phyloP scores from a whole-genome alignment of 2,888 invertebrate species.

The Papilio gigon region DNA sequence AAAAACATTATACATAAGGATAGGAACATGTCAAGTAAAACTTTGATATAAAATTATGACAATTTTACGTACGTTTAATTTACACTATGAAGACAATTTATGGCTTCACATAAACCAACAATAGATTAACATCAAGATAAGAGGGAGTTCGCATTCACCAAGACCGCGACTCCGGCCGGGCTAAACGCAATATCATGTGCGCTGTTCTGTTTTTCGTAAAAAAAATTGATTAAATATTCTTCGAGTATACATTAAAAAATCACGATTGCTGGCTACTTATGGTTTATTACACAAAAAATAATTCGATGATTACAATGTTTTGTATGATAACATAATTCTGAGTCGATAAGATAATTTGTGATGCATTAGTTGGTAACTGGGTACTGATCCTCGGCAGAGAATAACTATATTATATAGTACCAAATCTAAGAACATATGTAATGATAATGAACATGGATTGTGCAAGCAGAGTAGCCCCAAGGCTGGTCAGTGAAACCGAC shows the following conservation, averaged over 20 bases:
- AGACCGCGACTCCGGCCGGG: neutral
- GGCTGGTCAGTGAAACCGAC: constrained; percentile 67
- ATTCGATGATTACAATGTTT: neutral
- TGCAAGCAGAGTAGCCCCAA: constrained; percentile 63
- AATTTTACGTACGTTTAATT: neutral
- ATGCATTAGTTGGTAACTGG: neutral
- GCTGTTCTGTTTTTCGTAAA: neutral
- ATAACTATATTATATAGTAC: neutral
- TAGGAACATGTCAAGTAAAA: too few relatives aligned
- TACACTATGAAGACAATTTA: neutral
- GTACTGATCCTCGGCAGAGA: neutral
- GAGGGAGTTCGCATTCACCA: neutral
- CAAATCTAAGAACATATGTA: constrained; percentile 23
- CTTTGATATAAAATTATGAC: too few relatives aligned
- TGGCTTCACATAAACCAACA: neutral
- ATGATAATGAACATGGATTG: constrained; percentile 49
- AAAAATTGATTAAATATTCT: too few relatives aligned
- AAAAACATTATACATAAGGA: neutral
- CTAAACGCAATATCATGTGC: neutral
- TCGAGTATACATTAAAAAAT: too few relatives aligned
- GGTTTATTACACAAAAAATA: too few relatives aligned
- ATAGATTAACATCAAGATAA: neutral
- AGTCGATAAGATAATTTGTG: neutral
- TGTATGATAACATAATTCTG: neutral
- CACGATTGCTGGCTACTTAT: too few relatives aligned